Evolutionary conservation across 1,140 invertebrate genomes (phyloP).

Genomic region (Hirudo medicinalis): DNA sequence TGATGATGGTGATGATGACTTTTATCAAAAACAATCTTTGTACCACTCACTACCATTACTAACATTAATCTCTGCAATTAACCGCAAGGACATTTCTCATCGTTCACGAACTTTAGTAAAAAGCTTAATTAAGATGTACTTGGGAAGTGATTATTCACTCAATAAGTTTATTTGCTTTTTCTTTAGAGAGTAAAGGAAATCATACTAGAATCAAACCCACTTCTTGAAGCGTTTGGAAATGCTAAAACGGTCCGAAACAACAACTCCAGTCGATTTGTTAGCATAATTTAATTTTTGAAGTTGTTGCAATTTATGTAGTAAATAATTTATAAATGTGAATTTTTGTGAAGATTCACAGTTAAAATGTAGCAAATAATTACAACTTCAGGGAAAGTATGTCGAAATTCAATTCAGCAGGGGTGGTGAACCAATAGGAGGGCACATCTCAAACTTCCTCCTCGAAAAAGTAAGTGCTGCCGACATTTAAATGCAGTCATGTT

Average conservation of each 20-base stretch:
- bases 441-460: slow-evolving; percentile 63
- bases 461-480: slow-evolving; percentile 49
- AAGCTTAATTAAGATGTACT: not conserved
- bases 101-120: too few species aligned
- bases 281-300: slow-evolving; percentile 31
- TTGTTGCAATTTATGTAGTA: too few species aligned
- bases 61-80: too few species aligned
- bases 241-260: slow-evolving; percentile 88
- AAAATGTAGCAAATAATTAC: too few species aligned
- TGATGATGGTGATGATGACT: too few species aligned
- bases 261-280: slow-evolving; percentile 85
- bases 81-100: too few species aligned
- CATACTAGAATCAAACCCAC: slow-evolving; percentile 90
- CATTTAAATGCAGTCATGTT: not conserved
- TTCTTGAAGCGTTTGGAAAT: slow-evolving; percentile 85
- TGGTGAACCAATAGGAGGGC: slow-evolving; percentile 61
- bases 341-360: too few species aligned
- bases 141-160: not conserved
- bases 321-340: too few species aligned
- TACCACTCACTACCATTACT: too few species aligned
- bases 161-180: slow-evolving; percentile 21
- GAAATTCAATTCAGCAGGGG: slow-evolving; percentile 63
- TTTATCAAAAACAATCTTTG: too few species aligned
- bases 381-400: slow-evolving; percentile 60
- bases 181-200: slow-evolving; percentile 57